Evolutionary conservation across 1,140 invertebrate genomes (phyloP), one percentile per base, ranked within the genome.

Genomic region (Drosophila jambulina): DNA sequence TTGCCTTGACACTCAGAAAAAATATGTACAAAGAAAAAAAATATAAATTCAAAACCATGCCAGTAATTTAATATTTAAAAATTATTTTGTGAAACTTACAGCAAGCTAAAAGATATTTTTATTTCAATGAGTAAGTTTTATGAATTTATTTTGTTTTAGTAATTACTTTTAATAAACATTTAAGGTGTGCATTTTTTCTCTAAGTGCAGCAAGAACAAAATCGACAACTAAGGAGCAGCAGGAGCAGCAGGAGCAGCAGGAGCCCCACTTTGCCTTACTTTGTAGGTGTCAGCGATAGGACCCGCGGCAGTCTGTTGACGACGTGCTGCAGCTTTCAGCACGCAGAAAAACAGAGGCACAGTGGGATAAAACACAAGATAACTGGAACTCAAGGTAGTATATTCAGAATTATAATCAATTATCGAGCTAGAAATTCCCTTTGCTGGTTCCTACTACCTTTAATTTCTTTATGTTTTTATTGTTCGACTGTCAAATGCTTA

Each of bases 231-330:
- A 71, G 64, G 74, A 49, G 63, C 64, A 75, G 57, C n/a, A n/a
- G n/a, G n/a, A 29, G 3, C 32, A 27, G 27, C 27, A 71, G 64
- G 74, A 58, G 64, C 64, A 75, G 58, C 60, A 54, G 72, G 69
- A 70, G 51, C 12, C 63, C 42, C 48, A 32, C 46, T 58, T 36
- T 49, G 56, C 36, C 46, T 57, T 61, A 61, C 62, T 62, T 78
- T 75, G 76, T 83, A 80, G 84, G 84, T 87, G 83, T 83, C 67
- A 62, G 78, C 58, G 60, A 64, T 70, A 63, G 67, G 80, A 59
- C 48, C 56, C 48, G 54, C 69, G 64, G 42, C 80, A 72, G 74
- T 87, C 59, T 68, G 70, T 64, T 62, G 53, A 65, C 72, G 65
- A 87, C 76, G 80, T 83, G 83, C 57, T 48, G 29, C 68, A 60